Percentiles rank a stretch among this genome's conserved stretches.
Conservation (phyloP, 2,113 vertebrate species). For the Cephalopholis sonnerati region DNA sequence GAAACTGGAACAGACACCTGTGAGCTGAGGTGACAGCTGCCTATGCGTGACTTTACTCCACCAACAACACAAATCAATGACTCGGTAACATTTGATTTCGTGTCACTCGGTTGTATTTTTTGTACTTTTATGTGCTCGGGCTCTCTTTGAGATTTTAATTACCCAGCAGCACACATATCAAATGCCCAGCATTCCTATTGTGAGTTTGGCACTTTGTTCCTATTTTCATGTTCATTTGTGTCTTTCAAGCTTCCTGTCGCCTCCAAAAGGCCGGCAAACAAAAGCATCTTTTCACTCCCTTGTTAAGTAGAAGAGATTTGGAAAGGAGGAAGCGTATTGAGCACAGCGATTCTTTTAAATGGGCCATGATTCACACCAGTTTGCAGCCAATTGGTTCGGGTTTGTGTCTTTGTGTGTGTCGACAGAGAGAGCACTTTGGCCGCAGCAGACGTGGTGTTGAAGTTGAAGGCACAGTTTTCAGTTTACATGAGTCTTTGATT, state of each 20-base stretch:
- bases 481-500: conserved; percentile 17
- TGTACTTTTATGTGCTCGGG: not conserved
- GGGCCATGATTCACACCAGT: conserved; percentile 66
- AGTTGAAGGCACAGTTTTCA: not conserved
- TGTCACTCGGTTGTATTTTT: not conserved
- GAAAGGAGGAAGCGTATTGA: conserved; percentile 47
- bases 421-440: not conserved
- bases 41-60: conserved; percentile 8
- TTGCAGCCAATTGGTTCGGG: conserved; percentile 17
- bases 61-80: not conserved
- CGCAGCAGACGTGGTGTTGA: not conserved
- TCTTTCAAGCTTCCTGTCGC: conserved; percentile 84
- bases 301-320: conserved; percentile 53
- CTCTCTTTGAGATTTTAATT: conserved; percentile 55
- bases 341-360: conserved; percentile 25
- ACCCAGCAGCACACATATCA: conserved; percentile 40
- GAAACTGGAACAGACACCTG: conserved; percentile 60
- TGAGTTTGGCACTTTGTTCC: conserved; percentile 65
- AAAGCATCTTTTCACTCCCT: conserved; percentile 87
- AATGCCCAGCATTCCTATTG: conserved; percentile 43
- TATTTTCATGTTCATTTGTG: conserved; percentile 70
- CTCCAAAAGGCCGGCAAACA: conserved; percentile 86
- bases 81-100: not conserved
- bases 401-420: not conserved
- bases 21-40: conserved; percentile 17